These are phyloP conservation scores for Gymnothorax javanicus DNA, from an alignment of 2,797 vertebrate genomes.

Conservation along the genomic window DNA sequence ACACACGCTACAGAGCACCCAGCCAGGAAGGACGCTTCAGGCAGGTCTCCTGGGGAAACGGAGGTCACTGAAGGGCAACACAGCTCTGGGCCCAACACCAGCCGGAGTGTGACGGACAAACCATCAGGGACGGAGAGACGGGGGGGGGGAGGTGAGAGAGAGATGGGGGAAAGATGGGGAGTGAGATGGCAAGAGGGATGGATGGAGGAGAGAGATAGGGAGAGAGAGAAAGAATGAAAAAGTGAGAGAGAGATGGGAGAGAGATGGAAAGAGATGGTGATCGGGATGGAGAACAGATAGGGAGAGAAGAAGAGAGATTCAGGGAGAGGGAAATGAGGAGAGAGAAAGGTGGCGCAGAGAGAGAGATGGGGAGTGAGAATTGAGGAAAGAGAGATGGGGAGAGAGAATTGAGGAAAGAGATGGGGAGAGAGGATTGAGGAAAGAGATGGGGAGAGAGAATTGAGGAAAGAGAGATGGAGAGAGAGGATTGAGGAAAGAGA, in stretches of 20 bases:
- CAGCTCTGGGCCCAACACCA: background rate
- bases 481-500: no score
- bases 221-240: slow-evolving; percentile 22
- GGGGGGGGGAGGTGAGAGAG: slow-evolving; percentile 49
- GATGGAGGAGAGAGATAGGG: background rate
- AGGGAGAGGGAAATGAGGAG: no score
- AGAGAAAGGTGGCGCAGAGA: no score
- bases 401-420: slow-evolving; percentile 33
- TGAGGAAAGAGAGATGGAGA: slow-evolving; percentile 48
- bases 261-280: slow-evolving; percentile 35
- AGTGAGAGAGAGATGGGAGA: slow-evolving; percentile 44
- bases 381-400: slow-evolving; percentile 50
- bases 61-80: background rate
- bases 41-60: slow-evolving; percentile 1
- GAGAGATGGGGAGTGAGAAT: no score
- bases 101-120: background rate
- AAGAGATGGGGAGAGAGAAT: background rate
- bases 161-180: background rate
- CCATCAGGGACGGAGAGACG: slow-evolving; percentile 36
- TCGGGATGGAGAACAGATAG: no score
- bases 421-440: background rate
- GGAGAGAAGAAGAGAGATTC: no score
- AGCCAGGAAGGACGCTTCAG: background rate
- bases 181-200: slow-evolving; percentile 51
- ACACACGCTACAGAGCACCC: background rate